Base-by-base conservation (phyloP, 2,113 vertebrate genomes). In the Hirundichthys speculiger region DNA sequence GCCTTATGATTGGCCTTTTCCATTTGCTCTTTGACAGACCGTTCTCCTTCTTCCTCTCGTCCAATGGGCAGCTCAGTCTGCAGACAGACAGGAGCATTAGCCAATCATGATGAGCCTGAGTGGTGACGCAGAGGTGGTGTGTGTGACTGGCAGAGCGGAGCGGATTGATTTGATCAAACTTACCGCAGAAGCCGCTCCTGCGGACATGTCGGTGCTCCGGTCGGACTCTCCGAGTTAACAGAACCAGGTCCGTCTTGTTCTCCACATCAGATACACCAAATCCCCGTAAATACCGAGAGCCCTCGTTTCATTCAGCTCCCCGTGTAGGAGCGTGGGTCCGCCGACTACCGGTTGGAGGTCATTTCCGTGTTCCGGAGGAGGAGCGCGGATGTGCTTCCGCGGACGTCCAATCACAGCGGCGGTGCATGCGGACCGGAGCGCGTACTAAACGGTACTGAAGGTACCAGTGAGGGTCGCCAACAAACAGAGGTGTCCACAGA, bases 191-290 rank as follows among this genome's bases (percentile, higher is more conserved):
- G 16, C 56, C 0, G 60, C 19, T 18, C 83, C 84, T 30, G 12
- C 77, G 3, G 90, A 82, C 91, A 91, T 92, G 14, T 48, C 40
- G 38, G 0, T 40, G 25, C 0, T 25, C 41, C 22, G n/a, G n/a
- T n/a, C 22, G 11, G 19, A 68, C 12, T 2, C 5, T 13, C 2
- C 27, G 20, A 41, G 13, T 14, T 16, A 1, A 12, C 18, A 8
- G 4, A 20, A 5, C 68, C 39, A 70, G 6, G 25, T 7, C 16
- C 12, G 6, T 4, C 25, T 56, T 42, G 22, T 38, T 5, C 1
- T 4, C 0, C 3, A 50, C 25, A 3, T 69, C 10, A 42, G 30
- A 66, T 21, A 2, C 0, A 21, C 0, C 2, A 60, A 73, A 63
- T 48, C 25, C 22, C 52, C 1, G 13, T 16, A 18, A 60, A 24